Evolutionary conservation across 1,140 invertebrate species (phyloP), one percentile per base, ranked within the genome.

Genomic region (Pachypsylla venusta): DNA sequence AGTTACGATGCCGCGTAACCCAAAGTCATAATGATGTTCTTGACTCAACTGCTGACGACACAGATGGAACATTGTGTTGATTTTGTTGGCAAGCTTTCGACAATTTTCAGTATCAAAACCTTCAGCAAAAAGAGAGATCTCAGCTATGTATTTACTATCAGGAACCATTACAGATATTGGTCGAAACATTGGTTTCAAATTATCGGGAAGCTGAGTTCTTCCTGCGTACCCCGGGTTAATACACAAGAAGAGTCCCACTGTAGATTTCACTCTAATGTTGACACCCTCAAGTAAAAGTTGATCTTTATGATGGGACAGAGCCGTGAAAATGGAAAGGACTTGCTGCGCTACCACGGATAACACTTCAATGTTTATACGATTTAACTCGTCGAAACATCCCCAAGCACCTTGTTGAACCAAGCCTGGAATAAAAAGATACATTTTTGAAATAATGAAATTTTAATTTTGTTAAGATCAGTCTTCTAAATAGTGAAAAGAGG

Each of bases 121-220:
- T 71, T 87, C 89, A 13, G 87, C 89, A 70, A 91, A 92, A 1
- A 93, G 71, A 13, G 81, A 82, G 63, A 93, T 92, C 72, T 93
- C 89, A 0, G 87, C 88, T 64, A 94, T 94, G 65, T 92, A 82
- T 14, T 81, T 80, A 61, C 85, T 90, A 69, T 93, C 89, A 0
- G 90, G 90, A 10, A 92, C 87, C 78, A 93, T 91, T 89, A 95
- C 93, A 1, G 89, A 85, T 60, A 94, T 91, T n/a, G 90, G 89
- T 13, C 90, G 77, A 71, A 94, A 93, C 81, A 94, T 82, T 0
- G 88, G 89, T 71, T 93, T 93, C 56, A 94, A 74, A 73, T 93
- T 93, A 68, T 94, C 89, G 0, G 90, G 89, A 28, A 94, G 71
- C 69, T 93, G 89, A 1, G 89, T 93, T 63, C 89, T 73, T 0